Base-by-base conservation (phyloP, 2,113 vertebrate genomes). In the Oreochromis niloticus region DNA sequence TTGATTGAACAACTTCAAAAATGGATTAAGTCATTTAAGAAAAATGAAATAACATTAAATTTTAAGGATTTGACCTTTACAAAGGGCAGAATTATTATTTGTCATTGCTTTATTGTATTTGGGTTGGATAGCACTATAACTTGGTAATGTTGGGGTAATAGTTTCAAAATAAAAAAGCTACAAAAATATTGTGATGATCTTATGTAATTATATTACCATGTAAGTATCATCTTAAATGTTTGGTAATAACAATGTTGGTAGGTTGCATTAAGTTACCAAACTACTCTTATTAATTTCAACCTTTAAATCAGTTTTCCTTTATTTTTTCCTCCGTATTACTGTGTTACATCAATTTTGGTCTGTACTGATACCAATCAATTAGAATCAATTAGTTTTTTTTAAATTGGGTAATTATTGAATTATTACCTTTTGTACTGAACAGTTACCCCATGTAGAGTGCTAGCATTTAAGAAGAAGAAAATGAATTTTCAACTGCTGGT, bases 351-450 rank as follows among this genome's bases (percentile, higher is more conserved):
- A 46, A 73, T 17, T 46, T 46, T 73, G 14, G 0, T 30, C 14
- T 11, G 7, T 48, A 73, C 39, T 46, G 14, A 48, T 48, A 48
- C 12, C 22, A 75, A 66, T 39, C 32, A n/a, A 66, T 66, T 39
- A n/a, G 2, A 39, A 66, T 66, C 10, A 66, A n/a, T 66, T 66
- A 12, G 6, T 36, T 34, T 27, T 2, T 71, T 0, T 2, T 2
- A 41, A 41, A 43, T 11, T 48, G 2, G 12, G 14, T 48, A 48
- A 0, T 73, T 48, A 48, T 43, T 27, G 14, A 43, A 27, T 27
- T 30, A 2, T 27, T 46, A 46, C 68, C 13, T 46, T 17, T 73
- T 46, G 13, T 30, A 48, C 14, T 73, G 39, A 46, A 46, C 41
- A 73, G 22, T 1, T 46, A 73, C 14, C 4, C 8, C 22, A 48